These are phyloP conservation scores for Neoitamus cyanurus DNA, from an alignment of 2,888 invertebrate species.

Conservation along the genomic window DNA sequence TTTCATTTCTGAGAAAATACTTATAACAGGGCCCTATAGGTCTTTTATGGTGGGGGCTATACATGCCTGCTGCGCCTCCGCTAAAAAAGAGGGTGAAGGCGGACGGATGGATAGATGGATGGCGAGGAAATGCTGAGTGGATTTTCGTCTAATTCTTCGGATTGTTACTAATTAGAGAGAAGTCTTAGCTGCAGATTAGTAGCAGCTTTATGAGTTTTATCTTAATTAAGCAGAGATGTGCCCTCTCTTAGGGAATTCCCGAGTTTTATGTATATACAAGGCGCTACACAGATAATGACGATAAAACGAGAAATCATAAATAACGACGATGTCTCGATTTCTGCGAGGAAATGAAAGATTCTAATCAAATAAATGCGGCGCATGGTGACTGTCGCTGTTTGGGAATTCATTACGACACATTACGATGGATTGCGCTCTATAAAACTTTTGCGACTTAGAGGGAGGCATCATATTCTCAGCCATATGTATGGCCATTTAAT, in stretches of 20 bases:
- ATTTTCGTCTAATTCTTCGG: conserved; percentile 31
- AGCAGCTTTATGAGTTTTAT: conserved; percentile 27
- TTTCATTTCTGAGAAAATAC: neutral
- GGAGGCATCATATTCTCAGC: neutral
- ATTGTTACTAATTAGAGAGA: conserved; percentile 32
- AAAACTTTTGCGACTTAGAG: neutral
- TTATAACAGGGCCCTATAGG: neutral
- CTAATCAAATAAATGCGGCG: neutral
- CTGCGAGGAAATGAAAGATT: neutral
- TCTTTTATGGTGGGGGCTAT: neutral
- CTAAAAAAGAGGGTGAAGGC: neutral
- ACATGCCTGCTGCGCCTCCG: neutral
- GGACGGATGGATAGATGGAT: neutral
- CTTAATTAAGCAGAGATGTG: conserved; percentile 23
- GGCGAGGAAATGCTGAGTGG: conserved; percentile 28
- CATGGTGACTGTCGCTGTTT: neutral
- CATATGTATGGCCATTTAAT: neutral
- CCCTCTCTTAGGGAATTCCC: neutral
- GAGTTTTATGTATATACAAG: neutral
- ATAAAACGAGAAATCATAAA: conserved; percentile 20
- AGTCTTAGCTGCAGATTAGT: conserved; percentile 27
- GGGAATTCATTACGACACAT: neutral
- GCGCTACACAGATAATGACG: neutral
- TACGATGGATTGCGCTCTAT: neutral
- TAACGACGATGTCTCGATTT: neutral